These are phyloP conservation scores for Acanthosoma haemorrhoidale DNA, from an alignment of 2,888 invertebrate species.

Conservation along the genomic window DNA sequence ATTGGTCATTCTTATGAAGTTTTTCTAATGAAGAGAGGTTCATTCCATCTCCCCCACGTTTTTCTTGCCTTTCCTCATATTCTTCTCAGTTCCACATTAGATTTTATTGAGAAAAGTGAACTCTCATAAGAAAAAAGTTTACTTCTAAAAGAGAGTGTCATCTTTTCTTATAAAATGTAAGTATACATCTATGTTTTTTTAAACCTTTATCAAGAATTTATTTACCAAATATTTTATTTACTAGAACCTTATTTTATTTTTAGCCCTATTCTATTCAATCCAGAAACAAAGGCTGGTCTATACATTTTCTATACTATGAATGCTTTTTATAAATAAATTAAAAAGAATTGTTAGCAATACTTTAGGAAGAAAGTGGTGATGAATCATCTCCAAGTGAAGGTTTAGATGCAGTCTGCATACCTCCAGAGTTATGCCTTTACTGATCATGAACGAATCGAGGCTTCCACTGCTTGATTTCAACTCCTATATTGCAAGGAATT, in stretches of 20 bases:
- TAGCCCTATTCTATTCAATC: background rate
- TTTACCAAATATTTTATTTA: background rate
- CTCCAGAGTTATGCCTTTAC: too few species aligned
- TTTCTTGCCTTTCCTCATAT: background rate
- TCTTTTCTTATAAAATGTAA: background rate
- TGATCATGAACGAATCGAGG: constrained; percentile 10
- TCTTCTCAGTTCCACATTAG: background rate
- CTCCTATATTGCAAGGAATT: constrained; percentile 2
- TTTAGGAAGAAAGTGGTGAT: constrained; percentile 15
- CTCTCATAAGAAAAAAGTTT: background rate
- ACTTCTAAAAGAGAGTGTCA: background rate
- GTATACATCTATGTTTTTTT: background rate
- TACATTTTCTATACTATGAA: too few species aligned
- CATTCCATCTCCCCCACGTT: background rate
- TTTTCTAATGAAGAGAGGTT: background rate
- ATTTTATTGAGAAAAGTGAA: background rate
- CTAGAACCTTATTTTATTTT: background rate
- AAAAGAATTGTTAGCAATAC: constrained; percentile 20
- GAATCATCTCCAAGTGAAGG: too few species aligned
- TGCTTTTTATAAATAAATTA: background rate
- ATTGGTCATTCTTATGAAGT: background rate
- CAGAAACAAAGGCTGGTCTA: background rate
- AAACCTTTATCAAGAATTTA: background rate
- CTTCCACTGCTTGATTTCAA: constrained; percentile 12
- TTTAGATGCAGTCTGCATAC: too few species aligned